Percentiles rank a stretch among this genome's conserved stretches.
phyloP scores from a whole-genome alignment of 2,888 invertebrate species.

The Arenicola marina region DNA sequence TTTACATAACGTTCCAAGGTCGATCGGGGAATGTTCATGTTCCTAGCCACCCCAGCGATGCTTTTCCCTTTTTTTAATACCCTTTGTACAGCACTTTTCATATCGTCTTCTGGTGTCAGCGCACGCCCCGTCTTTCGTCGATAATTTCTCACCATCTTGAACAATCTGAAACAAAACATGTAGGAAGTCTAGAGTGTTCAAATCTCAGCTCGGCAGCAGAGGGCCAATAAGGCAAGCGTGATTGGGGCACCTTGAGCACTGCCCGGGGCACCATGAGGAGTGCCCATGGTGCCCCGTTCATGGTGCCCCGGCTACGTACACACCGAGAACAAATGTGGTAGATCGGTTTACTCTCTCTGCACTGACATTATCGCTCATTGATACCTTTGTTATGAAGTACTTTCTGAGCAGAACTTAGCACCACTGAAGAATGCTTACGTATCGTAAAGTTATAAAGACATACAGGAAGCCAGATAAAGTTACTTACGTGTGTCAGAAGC shows the following conservation, averaged over 20 bases:
- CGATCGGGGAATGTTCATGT: constrained; percentile 5
- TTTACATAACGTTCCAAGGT: constrained; percentile 3
- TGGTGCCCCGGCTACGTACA: background rate
- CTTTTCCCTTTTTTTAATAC: background rate
- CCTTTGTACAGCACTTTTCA: background rate
- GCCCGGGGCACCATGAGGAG: background rate
- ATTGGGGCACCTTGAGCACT: background rate
- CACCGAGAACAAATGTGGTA: background rate
- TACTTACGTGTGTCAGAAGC: background rate
- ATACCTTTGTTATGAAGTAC: background rate
- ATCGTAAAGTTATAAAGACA: background rate
- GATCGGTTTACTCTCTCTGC: background rate
- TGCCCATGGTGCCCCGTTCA: constrained; percentile 3
- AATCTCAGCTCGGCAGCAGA: too few relatives aligned
- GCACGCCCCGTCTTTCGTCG: background rate
- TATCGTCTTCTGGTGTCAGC: background rate
- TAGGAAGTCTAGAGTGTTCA: too few relatives aligned
- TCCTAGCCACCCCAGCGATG: background rate
- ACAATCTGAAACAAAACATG: background rate
- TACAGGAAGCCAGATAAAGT: background rate
- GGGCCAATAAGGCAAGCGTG: background rate
- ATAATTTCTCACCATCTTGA: background rate
- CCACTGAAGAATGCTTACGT: background rate
- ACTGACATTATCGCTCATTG: background rate
- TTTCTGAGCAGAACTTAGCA: background rate